Evolutionary conservation across 2,797 vertebrate genomes (phyloP), one percentile per base, ranked within the genome.

Genomic region (Alca torda): DNA sequence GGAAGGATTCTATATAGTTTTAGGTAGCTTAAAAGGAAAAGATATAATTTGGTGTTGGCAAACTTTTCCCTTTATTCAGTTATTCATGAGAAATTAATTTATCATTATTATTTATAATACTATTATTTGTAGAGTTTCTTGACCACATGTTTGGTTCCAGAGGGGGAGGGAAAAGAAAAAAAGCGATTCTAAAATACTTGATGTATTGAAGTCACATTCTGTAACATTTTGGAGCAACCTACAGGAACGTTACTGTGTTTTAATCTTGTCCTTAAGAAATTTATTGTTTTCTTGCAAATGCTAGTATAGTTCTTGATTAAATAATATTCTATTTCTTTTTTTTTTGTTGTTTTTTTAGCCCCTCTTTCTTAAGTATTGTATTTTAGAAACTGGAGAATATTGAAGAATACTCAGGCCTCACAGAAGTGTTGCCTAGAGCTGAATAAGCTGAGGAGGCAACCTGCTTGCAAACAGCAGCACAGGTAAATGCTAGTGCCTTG

Each of bases 401-500:
- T 75, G 65, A 68, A 91, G 56, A 59, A 97, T 97, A 96, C 74
- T 96, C 51, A 94, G 89, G 70, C 35, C 96, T 39, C 35, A 96
- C 97, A 90, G 97, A 97, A 85, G 76, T 57, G 25, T 64, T 88
- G 82, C 75, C 56, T 60, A 93, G 72, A 81, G 45, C 85, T 51
- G 95, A 98, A 25, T 94, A 95, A 81, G 68, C 39, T 53, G 97
- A 97, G 56, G 93, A 97, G 46, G 82, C 96, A 81, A 84, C 93
- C 17, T 97, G 95, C 56, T 94, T 97, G 90, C 98, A 72, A 97
- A 97, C 54, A 59, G 88, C 95, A 57, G 89, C 96, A 12, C 97
- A 98, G 78, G 96, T 97, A 88, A 98, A 98, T 64, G 97, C 97
- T 37, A 96, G 90, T 54, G 97, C 96, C 76, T 98, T 98, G 82